Conservation (phyloP, 2,888 invertebrate species). For the Gonocerus acuteangulatus region DNA sequence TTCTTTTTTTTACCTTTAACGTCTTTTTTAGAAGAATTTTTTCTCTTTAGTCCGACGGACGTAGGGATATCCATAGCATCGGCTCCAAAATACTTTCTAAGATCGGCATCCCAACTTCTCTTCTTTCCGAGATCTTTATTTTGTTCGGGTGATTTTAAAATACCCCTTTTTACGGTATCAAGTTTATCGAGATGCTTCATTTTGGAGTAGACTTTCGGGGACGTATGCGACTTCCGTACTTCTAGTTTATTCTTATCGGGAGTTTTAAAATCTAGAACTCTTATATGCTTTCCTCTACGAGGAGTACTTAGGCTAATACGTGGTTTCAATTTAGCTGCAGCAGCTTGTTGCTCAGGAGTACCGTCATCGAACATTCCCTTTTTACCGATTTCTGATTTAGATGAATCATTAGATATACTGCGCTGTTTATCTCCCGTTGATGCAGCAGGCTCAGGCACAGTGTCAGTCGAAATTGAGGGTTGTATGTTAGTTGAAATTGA, state of each 20-base stretch:
- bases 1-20: neutral
- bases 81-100: constrained; percentile 20
- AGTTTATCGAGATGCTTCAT: neutral
- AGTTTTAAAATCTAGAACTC: constrained; percentile 31
- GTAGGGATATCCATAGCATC: constrained; percentile 29
- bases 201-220: constrained; percentile 27
- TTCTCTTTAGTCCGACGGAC: constrained; percentile 29
- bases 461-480: too few species aligned
- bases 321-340: neutral
- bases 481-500: neutral
- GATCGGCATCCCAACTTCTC: constrained; percentile 31
- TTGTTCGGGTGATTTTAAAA: constrained; percentile 26
- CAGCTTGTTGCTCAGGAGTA: constrained; percentile 10
- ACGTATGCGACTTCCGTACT: constrained; percentile 27
- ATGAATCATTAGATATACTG: too few species aligned
- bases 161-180: constrained; percentile 21
- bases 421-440: too few species aligned
- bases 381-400: too few species aligned
- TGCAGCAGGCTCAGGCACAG: too few species aligned
- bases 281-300: constrained; percentile 28
- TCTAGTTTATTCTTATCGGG: constrained; percentile 10
- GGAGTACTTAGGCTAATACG: constrained; percentile 33
- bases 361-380: neutral
- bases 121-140: neutral
- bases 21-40: constrained; percentile 10